phyloP scores from a whole-genome alignment of 2,797 vertebrate genomes.

The Numenius phaeopus region DNA sequence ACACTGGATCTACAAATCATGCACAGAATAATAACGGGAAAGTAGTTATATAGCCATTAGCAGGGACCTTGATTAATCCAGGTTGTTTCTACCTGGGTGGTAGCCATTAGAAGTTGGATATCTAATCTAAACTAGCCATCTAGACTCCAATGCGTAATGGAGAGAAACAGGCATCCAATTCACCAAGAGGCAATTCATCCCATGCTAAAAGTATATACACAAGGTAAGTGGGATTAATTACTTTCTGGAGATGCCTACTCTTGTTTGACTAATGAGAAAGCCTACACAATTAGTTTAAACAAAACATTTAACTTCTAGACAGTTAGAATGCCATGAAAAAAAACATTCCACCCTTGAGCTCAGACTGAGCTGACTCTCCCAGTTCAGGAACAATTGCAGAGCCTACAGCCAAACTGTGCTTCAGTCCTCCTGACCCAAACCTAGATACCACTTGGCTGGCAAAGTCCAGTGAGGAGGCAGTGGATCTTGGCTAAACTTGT shows the following conservation, averaged over 20 bases:
- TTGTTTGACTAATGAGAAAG: neutral
- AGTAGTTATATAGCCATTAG: neutral
- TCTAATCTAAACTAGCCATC: constrained; percentile 49
- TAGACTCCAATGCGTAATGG: neutral
- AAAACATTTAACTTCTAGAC: neutral
- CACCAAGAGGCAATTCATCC: neutral
- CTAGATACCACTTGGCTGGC: neutral
- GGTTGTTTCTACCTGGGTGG: constrained; percentile 29
- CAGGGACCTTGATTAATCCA: constrained; percentile 1
- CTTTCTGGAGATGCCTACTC: constrained; percentile 1
- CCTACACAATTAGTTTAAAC: neutral
- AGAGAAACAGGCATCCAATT: neutral
- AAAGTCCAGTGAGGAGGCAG: neutral
- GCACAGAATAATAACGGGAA: neutral
- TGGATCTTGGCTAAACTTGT: neutral
- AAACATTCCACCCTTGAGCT: neutral
- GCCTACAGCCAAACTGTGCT: neutral
- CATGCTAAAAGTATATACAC: neutral
- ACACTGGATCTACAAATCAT: neutral
- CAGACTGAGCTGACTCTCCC: neutral
- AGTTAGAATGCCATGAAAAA: neutral
- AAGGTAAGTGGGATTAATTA: constrained; percentile 13
- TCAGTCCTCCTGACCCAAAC: neutral
- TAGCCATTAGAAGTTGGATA: neutral
- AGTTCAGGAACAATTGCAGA: neutral